Conservation (phyloP, 2,113 vertebrate genomes). For the Toxostoma redivivum region DNA sequence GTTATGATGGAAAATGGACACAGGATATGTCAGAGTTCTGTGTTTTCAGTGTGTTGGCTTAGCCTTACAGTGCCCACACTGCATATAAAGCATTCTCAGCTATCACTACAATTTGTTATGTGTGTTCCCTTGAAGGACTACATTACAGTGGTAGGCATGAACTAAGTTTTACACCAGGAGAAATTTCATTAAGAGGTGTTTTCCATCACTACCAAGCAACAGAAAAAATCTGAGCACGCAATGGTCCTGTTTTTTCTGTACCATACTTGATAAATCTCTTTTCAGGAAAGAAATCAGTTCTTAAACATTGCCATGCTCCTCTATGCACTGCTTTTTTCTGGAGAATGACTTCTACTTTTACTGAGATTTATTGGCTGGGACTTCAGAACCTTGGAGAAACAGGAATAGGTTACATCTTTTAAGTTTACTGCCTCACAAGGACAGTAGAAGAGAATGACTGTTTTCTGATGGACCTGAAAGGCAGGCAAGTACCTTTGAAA, state of each 20-base stretch:
- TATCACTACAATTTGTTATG: not conserved
- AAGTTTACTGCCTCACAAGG: not conserved
- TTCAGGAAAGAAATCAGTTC: not conserved
- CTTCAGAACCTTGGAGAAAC: not conserved
- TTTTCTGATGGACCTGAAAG: not conserved
- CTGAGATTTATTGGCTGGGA: not conserved
- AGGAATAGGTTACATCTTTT: not conserved
- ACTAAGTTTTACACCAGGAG: not conserved
- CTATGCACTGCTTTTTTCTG: not conserved
- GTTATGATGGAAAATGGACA: not conserved
- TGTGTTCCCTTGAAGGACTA: not conserved
- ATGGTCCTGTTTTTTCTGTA: not conserved
- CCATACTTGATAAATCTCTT: not conserved
- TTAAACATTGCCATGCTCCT: not conserved
- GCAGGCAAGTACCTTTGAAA: not conserved
- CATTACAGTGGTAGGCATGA: not conserved
- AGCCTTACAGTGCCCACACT: not conserved
- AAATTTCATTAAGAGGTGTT: not conserved
- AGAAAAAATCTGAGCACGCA: not conserved
- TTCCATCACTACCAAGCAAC: conserved; percentile 35
- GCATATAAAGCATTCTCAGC: not conserved
- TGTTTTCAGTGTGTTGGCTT: not conserved
- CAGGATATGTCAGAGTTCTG: not conserved
- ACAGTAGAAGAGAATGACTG: not conserved
- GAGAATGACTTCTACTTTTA: not conserved